Base-by-base conservation (phyloP, 1,140 invertebrate species). In the Caenorhabditis brenneri region DNA sequence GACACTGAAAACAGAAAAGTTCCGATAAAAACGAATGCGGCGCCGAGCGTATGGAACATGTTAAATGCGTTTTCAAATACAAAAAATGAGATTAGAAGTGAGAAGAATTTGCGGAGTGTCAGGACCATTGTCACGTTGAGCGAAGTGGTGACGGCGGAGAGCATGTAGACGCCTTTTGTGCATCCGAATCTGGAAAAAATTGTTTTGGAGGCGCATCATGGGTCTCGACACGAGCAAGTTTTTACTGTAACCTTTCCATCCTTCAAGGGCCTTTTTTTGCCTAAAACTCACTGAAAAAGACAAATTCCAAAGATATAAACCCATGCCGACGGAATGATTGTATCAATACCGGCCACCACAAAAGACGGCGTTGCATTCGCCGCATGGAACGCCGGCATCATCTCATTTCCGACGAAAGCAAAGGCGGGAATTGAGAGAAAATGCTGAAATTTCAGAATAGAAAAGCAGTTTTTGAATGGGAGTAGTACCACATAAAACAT, bases 21-120 rank as follows among this genome's bases (percentile, higher is more conserved):
- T 4, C 97, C 97, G 31, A 94, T 88, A 91, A 99, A 98, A 1
- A 99, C 96, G 49, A 96, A 91, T 7, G 94, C 83, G 0, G 96
- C 96, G n/a, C 96, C 97, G 53, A 95, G 89, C 95, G 96, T 98
- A 91, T 99, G 97, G 55, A 93, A 93, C 0, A 94, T 6, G 0
- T 96, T 98, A 90, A 99, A 99, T 3, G 94, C 94, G 92, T 99
- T 98, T 84, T 94, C 92, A 91, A 99, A 99, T 90, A 98, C 97
- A 33, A 96, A 88, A 88, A 99, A 97, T 3, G 97, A 99, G 90
- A 99, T 95, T 24, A 99, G 91, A 48, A 99, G 92, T 16, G 96
- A 97, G 7, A 96, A 92, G 90, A 99, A 99, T 91, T 99, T 99
- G 42, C 97, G 92, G 65, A 99, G 91, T 0, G 97, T 98, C n/a